A percentile compares a stretch with the other conserved stretches of the same genome.
Conservation (phyloP, 1,140 invertebrate species). For the Pseudomyrmex concolor region DNA sequence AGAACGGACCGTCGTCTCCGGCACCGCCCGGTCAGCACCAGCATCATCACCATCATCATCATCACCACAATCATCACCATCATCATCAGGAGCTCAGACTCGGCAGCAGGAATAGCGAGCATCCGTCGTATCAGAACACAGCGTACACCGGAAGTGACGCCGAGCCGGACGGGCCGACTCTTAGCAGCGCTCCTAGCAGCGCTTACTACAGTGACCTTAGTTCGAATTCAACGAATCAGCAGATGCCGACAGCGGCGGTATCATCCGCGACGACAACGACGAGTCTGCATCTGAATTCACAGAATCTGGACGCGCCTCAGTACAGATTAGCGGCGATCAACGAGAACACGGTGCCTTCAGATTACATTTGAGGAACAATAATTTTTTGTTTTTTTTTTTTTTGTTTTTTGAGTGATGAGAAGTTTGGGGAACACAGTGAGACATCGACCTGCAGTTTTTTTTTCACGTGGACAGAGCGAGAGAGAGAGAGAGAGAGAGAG, state of each 20-base stretch:
- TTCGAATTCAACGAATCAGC: slow-evolving; percentile 79
- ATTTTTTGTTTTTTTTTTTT: too few relatives aligned
- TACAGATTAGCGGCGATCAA: slow-evolving; percentile 88
- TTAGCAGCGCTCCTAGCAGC: slow-evolving; percentile 89
- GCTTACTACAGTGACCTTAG: slow-evolving; percentile 89
- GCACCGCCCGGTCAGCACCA: slow-evolving; percentile 77
- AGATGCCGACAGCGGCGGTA: slow-evolving; percentile 61
- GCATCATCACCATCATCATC: slow-evolving; percentile 79
- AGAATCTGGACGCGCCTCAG: slow-evolving; percentile 77
- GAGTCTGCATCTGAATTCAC: slow-evolving; percentile 77
- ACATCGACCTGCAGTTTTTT: not conserved
- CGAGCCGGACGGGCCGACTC: slow-evolving; percentile 87
- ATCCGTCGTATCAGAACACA: slow-evolving; percentile 89
- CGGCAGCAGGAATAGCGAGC: slow-evolving; percentile 83
- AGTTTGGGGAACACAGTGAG: not conserved
- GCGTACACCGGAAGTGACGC: slow-evolving; percentile 88
- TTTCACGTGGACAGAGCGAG: not conserved
- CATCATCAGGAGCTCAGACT: slow-evolving; percentile 77
- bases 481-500: not conserved
- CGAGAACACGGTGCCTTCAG: slow-evolving; percentile 87
- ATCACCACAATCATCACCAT: slow-evolving; percentile 76
- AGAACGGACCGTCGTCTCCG: slow-evolving; percentile 81
- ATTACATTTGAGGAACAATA: slow-evolving; percentile 86
- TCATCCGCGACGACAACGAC: slow-evolving; percentile 55
- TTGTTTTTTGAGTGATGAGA: not conserved